Percentiles rank a stretch among this genome's conserved stretches.
These are phyloP conservation scores for Aphelinus atriplicis DNA, from an alignment of 1,140 invertebrate genomes.

Conservation along the genomic window DNA sequence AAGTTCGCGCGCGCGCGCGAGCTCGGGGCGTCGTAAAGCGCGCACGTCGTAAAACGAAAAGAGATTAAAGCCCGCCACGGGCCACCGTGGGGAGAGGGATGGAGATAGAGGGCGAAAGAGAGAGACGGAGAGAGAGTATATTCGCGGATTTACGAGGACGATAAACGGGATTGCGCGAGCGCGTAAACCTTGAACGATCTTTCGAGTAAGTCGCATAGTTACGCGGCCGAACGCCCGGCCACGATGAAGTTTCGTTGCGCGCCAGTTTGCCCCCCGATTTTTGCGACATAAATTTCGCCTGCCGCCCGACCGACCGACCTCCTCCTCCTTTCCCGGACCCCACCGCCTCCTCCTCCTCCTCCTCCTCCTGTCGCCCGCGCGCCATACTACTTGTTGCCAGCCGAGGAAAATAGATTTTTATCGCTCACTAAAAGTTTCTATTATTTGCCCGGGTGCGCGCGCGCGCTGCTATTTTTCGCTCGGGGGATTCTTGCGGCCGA, in stretches of 20 bases:
- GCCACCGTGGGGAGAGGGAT: neutral
- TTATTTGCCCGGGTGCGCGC: slow-evolving; percentile 20
- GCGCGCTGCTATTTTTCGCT: slow-evolving; percentile 21
- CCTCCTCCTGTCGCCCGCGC: too few species aligned
- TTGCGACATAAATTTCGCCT: slow-evolving; percentile 26
- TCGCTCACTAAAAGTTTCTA: slow-evolving; percentile 35
- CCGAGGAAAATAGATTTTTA: slow-evolving; percentile 38
- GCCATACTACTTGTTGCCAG: neutral
- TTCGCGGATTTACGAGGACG: slow-evolving; percentile 52
- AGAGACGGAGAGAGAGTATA: slow-evolving; percentile 41
- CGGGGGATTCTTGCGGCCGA: neutral
- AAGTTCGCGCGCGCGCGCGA: too few species aligned
- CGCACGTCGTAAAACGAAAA: slow-evolving; percentile 49
- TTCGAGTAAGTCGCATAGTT: slow-evolving; percentile 45
- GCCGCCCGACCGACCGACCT: neutral
- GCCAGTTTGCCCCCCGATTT: slow-evolving; percentile 16
- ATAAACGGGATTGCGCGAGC: slow-evolving; percentile 50
- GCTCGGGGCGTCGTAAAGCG: slow-evolving; percentile 41
- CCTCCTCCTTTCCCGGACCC: too few species aligned
- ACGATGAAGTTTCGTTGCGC: neutral
- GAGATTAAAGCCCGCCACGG: slow-evolving; percentile 45
- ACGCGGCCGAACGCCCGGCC: slow-evolving; percentile 2
- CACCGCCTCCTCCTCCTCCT: too few species aligned
- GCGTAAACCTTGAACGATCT: slow-evolving; percentile 50
- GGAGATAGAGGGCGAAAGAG: slow-evolving; percentile 25